phyloP scores from a whole-genome alignment of 2,888 invertebrate genomes.

The Phoenoteleia sp. region DNA sequence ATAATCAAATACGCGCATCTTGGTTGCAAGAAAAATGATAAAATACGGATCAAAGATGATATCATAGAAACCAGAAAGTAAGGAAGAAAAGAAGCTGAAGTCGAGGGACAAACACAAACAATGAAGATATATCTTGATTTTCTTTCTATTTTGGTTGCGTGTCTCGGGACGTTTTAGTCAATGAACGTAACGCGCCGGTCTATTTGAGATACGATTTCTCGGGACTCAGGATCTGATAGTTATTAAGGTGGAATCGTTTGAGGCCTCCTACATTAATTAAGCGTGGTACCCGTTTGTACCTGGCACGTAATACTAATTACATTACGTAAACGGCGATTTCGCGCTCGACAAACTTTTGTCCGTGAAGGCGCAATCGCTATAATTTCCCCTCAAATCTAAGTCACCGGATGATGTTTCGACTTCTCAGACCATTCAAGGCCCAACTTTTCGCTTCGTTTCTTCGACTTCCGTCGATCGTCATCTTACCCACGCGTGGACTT shows the following conservation, averaged over 20 bases:
- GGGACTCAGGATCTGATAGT: conserved; percentile 59
- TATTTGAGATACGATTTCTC: conserved; percentile 68
- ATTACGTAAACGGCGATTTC: conserved; percentile 70
- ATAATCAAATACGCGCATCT: too few relatives aligned
- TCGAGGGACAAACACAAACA: conserved; percentile 25
- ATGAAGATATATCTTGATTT: conserved; percentile 61
- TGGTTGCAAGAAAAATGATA: conserved; percentile 1
- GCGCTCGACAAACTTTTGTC: conserved; percentile 73
- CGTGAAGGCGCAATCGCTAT: conserved; percentile 71
- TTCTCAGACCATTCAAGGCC: conserved; percentile 62
- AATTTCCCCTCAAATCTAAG: conserved; percentile 69
- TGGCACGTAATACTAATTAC: conserved; percentile 72
- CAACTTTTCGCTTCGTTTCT: conserved; percentile 67
- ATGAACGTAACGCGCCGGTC: conserved; percentile 63
- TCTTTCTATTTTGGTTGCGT: conserved; percentile 60
- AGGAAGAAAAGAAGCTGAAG: background rate
- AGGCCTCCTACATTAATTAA: conserved; percentile 67
- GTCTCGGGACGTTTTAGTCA: conserved; percentile 52
- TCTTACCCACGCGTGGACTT: conserved; percentile 23
- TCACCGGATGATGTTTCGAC: conserved; percentile 69
- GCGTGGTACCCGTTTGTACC: conserved; percentile 69
- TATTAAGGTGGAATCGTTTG: conserved; percentile 61
- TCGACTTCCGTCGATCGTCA: conserved; percentile 53
- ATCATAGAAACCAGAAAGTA: background rate
- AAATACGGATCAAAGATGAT: conserved; percentile 16